phyloP scores from a whole-genome alignment of 1,140 invertebrate genomes.

The Cydia amplana region DNA sequence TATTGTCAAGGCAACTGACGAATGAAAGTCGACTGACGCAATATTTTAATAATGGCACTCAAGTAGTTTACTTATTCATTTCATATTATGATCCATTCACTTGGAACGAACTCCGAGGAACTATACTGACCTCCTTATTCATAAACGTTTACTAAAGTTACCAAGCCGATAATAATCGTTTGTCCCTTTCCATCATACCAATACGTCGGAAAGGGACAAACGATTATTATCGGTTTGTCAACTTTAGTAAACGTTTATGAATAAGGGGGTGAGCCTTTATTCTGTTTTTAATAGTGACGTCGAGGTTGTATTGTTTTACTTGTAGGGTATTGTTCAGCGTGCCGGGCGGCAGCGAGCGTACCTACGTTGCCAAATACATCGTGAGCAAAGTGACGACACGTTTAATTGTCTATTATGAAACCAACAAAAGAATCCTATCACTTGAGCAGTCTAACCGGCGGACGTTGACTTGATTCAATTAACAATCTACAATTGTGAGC shows the following conservation, averaged over 20 bases:
- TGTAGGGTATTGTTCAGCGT: conserved; percentile 20
- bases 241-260: no score
- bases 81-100: neutral
- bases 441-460: neutral
- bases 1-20: conserved; percentile 6
- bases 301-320: conserved; percentile 18
- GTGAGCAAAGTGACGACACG: conserved; percentile 16
- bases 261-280: neutral
- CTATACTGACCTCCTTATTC: neutral
- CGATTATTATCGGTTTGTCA: no score
- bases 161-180: no score
- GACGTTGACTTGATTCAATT: neutral
- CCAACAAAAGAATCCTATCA: conserved; percentile 12
- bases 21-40: neutral
- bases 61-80: neutral
- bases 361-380: conserved; percentile 14
- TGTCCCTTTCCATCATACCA: no score
- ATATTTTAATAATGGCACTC: neutral
- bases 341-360: conserved; percentile 7
- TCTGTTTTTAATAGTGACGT: conserved; percentile 1
- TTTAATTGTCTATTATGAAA: conserved; percentile 23
- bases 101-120: neutral
- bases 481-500: neutral
- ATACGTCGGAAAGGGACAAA: no score
- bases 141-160: no score